Evolutionary conservation across 2,797 vertebrate genomes (phyloP), one percentile per base, ranked within the genome.

Genomic region (Scarus forsteni): DNA sequence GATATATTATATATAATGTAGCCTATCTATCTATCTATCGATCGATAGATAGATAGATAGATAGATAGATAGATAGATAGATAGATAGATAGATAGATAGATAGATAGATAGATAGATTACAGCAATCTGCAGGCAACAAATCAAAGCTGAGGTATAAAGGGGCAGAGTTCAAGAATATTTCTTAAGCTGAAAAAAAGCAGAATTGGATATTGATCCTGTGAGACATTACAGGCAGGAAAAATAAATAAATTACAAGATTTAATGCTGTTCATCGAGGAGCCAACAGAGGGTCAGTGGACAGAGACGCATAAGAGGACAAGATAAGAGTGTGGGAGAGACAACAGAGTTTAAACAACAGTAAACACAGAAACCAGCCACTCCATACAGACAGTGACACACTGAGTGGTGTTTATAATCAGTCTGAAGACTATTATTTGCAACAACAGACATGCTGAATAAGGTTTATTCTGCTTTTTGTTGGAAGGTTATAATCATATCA

Each of bases 201-300:
- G 52, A 62, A 87, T 88, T 79, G 69, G 86, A 81, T 87, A 88
- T 89, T 81, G 80, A 87, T 88, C 73, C 18, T 50, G 18, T 14
- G 27, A 46, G 40, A 34, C 62, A 60, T 73, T 60, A 70, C 38
- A 34, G 39, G 7, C 15, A 61, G 68, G 65, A 62, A 66, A 40
- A n/a, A 77, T 39, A 78, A 79, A 73, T 63, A 43, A 60, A 83
- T 77, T 42, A 61, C 18, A 73, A 71, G 66, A 66, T 40, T 51
- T 2, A 15, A 60, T 55, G 13, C 15, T 48, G 49, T 79, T 57
- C 60, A 51, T 46, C 52, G 49, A 53, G 35, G 19, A 61, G 19
- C 2, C 6, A 71, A 8, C 35, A 12, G 19, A 50, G 35, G 65
- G 58, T 61, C 52, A 54, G 19, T 35, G 40, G 14, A 75, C 27